Conservation (phyloP, 2,797 vertebrate species). For the Microhierax caerulescens region DNA sequence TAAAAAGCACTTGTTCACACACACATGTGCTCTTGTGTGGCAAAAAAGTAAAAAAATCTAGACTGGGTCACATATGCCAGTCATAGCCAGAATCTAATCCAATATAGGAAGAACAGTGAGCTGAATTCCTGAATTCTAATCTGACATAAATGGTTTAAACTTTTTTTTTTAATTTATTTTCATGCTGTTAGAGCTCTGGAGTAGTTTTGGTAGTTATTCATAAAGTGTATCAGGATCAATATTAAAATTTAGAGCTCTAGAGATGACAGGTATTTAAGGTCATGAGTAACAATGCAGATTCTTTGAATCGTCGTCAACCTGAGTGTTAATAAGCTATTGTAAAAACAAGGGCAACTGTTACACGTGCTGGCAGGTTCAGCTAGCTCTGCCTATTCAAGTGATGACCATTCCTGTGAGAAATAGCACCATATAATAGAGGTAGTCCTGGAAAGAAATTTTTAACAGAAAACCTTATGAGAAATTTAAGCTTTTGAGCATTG, state of each 20-base stretch:
- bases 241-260: not conserved
- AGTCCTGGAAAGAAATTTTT: not conserved
- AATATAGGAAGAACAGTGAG: not conserved
- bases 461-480: not conserved
- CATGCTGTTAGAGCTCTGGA: not conserved
- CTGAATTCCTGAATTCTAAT: not conserved
- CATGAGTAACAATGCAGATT: not conserved
- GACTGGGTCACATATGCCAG: not conserved
- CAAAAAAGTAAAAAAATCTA: not conserved
- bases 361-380: not conserved
- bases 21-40: accelerated
- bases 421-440: not conserved
- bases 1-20: accelerated
- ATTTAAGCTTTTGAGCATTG: not conserved
- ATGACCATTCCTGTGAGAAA: not conserved
- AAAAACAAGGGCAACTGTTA: not conserved
- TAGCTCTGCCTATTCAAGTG: not conserved
- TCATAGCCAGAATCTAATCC: not conserved
- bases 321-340: not conserved
- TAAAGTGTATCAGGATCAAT: not conserved
- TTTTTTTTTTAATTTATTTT: not conserved
- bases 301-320: not conserved
- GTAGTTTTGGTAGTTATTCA: not conserved
- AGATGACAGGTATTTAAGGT: not conserved
- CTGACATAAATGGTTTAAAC: not conserved